Conservation (phyloP, 2,113 vertebrate species). For the Atrichornis clamosus region DNA sequence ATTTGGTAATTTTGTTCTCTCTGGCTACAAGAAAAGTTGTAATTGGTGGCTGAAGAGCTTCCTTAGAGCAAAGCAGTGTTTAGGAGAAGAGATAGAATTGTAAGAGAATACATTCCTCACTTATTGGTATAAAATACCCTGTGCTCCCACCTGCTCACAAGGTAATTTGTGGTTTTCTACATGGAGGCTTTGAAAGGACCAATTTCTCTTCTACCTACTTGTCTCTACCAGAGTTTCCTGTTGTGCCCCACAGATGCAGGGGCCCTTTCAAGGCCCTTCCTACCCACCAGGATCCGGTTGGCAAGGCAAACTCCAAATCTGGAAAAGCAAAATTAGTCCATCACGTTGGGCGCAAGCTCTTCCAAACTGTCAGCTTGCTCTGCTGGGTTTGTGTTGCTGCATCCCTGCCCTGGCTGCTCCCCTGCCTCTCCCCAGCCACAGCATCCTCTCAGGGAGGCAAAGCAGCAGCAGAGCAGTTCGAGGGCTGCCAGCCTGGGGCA, state of each 20-base stretch:
- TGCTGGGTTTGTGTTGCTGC: not conserved
- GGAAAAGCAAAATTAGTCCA: not conserved
- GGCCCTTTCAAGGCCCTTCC: not conserved
- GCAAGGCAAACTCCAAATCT: not conserved
- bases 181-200: not conserved
- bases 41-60: constrained; percentile 32
- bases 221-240: not conserved
- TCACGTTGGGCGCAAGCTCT: not conserved
- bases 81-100: not conserved
- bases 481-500: not conserved
- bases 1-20: constrained; percentile 5
- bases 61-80: not conserved
- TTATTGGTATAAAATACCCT: not conserved
- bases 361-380: not conserved
- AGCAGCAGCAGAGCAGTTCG: not conserved
- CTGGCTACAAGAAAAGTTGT: not conserved
- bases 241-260: accelerated
- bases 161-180: not conserved
- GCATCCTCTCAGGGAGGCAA: accelerated
- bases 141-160: not conserved
- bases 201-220: not conserved
- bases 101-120: not conserved
- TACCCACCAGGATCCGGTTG: not conserved
- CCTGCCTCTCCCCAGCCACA: not conserved
- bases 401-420: not conserved